Conservation (phyloP, 2,888 invertebrate genomes). For the Eupithecia pulchellata region DNA sequence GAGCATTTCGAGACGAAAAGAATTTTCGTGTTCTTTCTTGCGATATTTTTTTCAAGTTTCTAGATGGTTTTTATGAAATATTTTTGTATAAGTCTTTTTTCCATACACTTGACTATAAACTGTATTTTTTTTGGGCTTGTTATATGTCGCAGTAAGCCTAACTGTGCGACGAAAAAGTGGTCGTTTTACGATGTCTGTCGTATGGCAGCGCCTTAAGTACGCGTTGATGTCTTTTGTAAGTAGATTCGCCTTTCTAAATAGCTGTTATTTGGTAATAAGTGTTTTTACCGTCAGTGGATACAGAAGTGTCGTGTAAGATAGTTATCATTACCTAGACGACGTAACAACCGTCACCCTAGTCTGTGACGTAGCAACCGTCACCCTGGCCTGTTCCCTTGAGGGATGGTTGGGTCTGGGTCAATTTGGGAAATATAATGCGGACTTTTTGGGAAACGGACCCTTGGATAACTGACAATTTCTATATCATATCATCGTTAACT, state of each 20-base stretch:
- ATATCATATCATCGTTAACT: no score
- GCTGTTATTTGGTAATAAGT: conserved; percentile 6
- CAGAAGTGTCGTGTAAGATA: conserved; percentile 5
- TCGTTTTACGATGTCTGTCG: no score
- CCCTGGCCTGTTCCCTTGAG: neutral
- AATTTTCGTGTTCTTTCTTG: no score
- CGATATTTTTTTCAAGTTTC: no score
- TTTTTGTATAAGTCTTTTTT: no score
- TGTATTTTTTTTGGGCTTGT: no score
- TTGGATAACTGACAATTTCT: neutral
- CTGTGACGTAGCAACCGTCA: neutral
- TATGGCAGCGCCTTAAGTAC: conserved; percentile 25
- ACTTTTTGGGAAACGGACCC: neutral
- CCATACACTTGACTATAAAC: no score
- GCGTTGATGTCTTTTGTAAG: conserved; percentile 44
- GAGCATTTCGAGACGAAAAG: no score
- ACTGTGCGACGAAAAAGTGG: no score
- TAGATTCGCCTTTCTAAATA: conserved; percentile 26
- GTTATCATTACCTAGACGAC: neutral
- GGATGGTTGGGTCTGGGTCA: neutral
- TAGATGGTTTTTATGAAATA: no score
- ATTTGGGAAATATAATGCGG: neutral
- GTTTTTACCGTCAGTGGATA: conserved; percentile 8
- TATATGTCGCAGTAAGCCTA: no score
- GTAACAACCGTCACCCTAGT: neutral